Base-by-base conservation (phyloP, 2,888 invertebrate species). In the Sialis fuliginosa region DNA sequence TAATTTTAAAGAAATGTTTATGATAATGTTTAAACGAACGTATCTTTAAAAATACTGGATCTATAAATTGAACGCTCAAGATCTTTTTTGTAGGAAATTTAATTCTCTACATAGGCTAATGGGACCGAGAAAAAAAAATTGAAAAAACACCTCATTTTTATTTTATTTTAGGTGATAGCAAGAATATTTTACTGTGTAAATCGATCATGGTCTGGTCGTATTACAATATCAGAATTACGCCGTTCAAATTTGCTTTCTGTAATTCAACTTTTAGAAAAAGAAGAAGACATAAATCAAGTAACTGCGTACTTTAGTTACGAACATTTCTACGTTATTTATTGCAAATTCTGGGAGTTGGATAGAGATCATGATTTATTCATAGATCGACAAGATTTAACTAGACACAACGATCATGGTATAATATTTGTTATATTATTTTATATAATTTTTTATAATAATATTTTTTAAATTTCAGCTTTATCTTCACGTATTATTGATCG, bases 321-420 rank as follows among this genome's bases (percentile, higher is more conserved):
- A 67, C 98, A 98, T 71, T 98, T 98, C 70, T 98, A 98, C 71
- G 98, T 98, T 50, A 96, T 98, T 64, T 98, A 99, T 67, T 98
- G 98, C 74, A 98, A 98, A 68, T 99, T 98, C 70, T 99, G 98
- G 98, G 98, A 98, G 68, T 69, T 98, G 62, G 98, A 98, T 67
- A 79, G 88, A 52, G 98, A 98, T 70, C 98, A 98, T 66, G 97
- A 98, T 70, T 72, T 98, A 56, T 86, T 86, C 60, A 96, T 98
- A 57, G 91, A 88, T 68, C 89, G 85, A 63, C 81, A 85, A 56
- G 97, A 98, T 68, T 74, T 98, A 49, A 85, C 88, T 37, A 75
- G 90, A 58, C 96, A 98, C 66, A 92, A 92, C 60, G 95, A 97
- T 66, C 91, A 93, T 63, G 91, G 92, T 91, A 66, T 71, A 8